phyloP scores from a whole-genome alignment of 2,113 vertebrate genomes.

The Andinoacara biseriatus region DNA sequence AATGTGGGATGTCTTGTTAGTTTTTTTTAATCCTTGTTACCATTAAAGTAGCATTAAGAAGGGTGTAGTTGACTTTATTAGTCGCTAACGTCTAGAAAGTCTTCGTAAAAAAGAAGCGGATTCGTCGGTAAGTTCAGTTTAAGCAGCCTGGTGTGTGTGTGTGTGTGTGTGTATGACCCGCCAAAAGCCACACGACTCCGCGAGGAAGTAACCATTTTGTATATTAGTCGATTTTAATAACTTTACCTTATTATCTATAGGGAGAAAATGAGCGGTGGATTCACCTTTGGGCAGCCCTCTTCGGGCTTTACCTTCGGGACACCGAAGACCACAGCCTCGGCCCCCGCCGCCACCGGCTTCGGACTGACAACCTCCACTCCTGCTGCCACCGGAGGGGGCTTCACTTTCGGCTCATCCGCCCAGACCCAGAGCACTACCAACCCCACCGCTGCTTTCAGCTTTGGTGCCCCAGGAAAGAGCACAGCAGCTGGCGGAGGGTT shows the following conservation, averaged over 20 bases:
- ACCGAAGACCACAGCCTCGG: conserved; percentile 62
- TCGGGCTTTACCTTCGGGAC: conserved; percentile 83
- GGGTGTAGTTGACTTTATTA: neutral
- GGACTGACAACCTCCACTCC: conserved; percentile 72
- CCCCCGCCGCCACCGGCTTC: conserved; percentile 68
- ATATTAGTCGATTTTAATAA: neutral
- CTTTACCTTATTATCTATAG: neutral
- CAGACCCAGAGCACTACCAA: conserved; percentile 70
- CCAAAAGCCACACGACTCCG: conserved; percentile 58
- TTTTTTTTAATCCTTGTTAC: neutral
- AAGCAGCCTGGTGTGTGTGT: neutral
- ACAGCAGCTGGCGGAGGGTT: conserved; percentile 72
- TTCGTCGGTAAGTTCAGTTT: neutral
- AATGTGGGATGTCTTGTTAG: conserved; percentile 16
- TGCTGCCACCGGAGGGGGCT: conserved; percentile 64
- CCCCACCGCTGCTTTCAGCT: conserved; percentile 79
- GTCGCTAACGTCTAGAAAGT: neutral
- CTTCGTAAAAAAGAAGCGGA: neutral
- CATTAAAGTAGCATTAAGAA: neutral
- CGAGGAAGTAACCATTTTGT: conserved; percentile 64
- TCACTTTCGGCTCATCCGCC: conserved; percentile 78
- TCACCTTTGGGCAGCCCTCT: conserved; percentile 81
- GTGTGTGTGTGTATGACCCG: conserved; percentile 37
- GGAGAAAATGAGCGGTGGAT: conserved; percentile 82
- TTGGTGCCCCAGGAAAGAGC: conserved; percentile 79